Evolutionary conservation across 2,797 vertebrate genomes (phyloP).

Genomic region (Benthosema pterotum): DNA sequence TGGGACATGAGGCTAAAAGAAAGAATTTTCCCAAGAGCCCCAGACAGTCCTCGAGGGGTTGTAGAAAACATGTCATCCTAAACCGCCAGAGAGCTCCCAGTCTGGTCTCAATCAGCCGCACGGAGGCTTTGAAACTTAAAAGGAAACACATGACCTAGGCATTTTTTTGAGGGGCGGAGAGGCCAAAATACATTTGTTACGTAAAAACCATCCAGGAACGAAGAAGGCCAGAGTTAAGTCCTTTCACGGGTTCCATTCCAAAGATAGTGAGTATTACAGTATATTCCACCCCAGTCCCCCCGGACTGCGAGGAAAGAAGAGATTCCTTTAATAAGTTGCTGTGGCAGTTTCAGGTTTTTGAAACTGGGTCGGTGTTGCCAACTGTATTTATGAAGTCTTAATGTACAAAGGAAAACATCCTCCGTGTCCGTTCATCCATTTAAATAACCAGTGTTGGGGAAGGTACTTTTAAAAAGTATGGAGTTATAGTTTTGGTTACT

Average conservation of each 20-base stretch:
- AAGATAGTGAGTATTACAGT: constrained; percentile 6
- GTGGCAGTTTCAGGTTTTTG: constrained; percentile 68
- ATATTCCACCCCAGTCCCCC: constrained; percentile 17
- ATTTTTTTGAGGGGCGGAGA: constrained; percentile 30
- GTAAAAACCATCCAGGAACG: constrained; percentile 36
- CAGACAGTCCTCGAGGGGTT: constrained; percentile 54
- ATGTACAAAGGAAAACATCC: constrained; percentile 17
- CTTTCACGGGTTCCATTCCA: constrained; percentile 4
- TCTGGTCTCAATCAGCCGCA: constrained; percentile 74
- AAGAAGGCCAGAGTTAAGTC: constrained; percentile 16
- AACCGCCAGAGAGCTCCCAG: constrained; percentile 68
- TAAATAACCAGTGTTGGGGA: too few species aligned
- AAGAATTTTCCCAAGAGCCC: constrained; percentile 53
- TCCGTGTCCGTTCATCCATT: not conserved
- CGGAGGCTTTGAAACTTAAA: constrained; percentile 74
- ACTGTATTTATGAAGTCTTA: constrained; percentile 48
- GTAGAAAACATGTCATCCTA: constrained; percentile 74
- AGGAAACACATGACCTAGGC: constrained; percentile 73
- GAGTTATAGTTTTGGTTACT: too few species aligned
- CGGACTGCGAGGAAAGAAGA: constrained; percentile 42
- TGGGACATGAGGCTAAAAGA: constrained; percentile 55
- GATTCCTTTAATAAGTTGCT: constrained; percentile 51
- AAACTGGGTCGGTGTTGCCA: constrained; percentile 62
- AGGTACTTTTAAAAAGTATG: too few species aligned
- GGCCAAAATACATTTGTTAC: constrained; percentile 36